Percentiles rank a stretch among this genome's conserved stretches.
Conservation (phyloP, 2,888 invertebrate species). For the Mythimna albipuncta region DNA sequence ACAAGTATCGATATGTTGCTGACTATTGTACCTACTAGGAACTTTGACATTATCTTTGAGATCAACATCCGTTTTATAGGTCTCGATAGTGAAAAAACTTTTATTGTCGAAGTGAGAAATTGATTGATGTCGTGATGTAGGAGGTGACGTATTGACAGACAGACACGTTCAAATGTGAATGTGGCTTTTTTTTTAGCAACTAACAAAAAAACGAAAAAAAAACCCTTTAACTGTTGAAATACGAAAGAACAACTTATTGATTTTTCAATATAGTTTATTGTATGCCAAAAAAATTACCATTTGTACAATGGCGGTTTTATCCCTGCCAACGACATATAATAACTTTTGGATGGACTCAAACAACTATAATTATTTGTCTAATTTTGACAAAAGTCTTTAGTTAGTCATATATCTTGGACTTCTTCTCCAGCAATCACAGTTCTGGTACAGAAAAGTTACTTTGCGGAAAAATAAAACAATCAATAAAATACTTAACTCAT, state of each 20-base stretch:
- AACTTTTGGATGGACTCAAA: background rate
- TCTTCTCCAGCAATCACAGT: background rate
- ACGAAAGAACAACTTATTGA: background rate
- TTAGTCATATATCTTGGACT: too few relatives aligned
- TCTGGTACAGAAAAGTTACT: background rate
- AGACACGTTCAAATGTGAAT: constrained; percentile 7
- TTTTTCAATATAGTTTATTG: background rate
- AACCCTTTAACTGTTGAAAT: background rate
- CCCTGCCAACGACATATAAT: background rate
- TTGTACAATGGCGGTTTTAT: background rate
- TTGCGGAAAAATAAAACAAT: background rate
- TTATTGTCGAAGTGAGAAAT: constrained; percentile 18
- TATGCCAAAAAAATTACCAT: background rate
- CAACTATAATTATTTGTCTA: too few relatives aligned
- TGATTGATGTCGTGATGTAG: constrained; percentile 12
- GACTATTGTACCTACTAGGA: constrained; percentile 26
- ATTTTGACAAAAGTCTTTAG: too few relatives aligned
- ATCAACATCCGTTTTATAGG: constrained; percentile 48
- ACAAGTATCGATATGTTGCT: constrained; percentile 56
- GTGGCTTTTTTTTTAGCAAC: too few relatives aligned
- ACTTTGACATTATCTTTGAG: constrained; percentile 23
- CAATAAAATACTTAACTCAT: constrained; percentile 24
- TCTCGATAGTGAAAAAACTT: constrained; percentile 12
- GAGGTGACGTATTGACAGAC: constrained; percentile 3
- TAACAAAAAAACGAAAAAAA: background rate